Percentiles rank a stretch among this genome's conserved stretches.
phyloP scores from a whole-genome alignment of 2,797 vertebrate species.

The Brachyalestes nurse region DNA sequence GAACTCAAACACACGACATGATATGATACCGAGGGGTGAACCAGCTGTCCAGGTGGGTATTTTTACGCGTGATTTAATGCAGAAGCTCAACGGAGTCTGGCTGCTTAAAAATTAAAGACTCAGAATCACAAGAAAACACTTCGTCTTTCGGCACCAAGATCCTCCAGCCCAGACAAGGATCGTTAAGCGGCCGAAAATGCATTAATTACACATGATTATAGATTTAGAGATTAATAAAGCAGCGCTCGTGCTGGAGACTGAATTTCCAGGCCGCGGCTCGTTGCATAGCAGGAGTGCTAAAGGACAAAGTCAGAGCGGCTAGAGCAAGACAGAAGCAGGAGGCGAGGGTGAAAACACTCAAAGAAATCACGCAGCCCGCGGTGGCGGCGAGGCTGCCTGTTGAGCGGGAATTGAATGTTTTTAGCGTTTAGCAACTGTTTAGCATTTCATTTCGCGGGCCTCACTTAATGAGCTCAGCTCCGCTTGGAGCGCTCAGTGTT shows the following conservation, averaged over 20 bases:
- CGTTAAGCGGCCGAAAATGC: conserved; percentile 15
- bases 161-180: conserved; percentile 15
- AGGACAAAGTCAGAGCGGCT: neutral
- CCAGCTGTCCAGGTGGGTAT: conserved; percentile 30
- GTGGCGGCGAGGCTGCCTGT: conserved; percentile 27
- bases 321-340: conserved; percentile 8
- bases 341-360: conserved; percentile 10
- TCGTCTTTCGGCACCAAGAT: neutral
- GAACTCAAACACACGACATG: conserved; percentile 16
- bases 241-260: conserved; percentile 21
- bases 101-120: conserved; percentile 18
- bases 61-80: conserved; percentile 46
- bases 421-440: conserved; percentile 41
- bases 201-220: conserved; percentile 34
- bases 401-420: conserved; percentile 49
- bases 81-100: neutral
- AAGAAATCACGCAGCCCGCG: conserved; percentile 26
- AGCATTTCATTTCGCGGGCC: conserved; percentile 46
- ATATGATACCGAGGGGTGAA: conserved; percentile 19
- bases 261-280: neutral
- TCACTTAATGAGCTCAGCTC: conserved; percentile 39
- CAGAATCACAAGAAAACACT: neutral
- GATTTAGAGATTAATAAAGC: conserved; percentile 28
- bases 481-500: conserved; percentile 31
- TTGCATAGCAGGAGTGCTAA: conserved; percentile 25